A percentile compares a stretch with the other conserved stretches of the same genome.
Evolutionary conservation across 2,797 vertebrate genomes (phyloP).

Genomic region (Enteromius mattozi): DNA sequence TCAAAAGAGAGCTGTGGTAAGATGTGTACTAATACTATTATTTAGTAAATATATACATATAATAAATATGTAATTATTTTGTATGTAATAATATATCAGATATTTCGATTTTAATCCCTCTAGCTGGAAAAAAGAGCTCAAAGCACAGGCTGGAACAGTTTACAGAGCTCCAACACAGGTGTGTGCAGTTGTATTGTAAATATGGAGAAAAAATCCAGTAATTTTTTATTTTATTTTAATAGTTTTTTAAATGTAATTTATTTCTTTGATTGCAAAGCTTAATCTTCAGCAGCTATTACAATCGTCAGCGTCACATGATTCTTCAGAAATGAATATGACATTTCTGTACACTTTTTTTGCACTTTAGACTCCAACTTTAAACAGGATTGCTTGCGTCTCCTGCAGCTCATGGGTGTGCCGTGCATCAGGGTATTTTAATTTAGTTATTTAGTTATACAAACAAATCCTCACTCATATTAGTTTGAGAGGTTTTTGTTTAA

Average conservation of each 20-base stretch:
- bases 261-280: not conserved
- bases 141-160: constrained; percentile 63
- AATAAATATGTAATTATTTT: not conserved
- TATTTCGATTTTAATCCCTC: constrained; percentile 47
- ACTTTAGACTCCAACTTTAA: constrained; percentile 69
- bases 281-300: not conserved
- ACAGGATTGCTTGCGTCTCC: constrained; percentile 73
- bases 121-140: constrained; percentile 79
- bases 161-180: constrained; percentile 67
- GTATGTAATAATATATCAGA: constrained; percentile 2
- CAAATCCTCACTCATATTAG: not conserved
- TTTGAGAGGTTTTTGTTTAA: not conserved
- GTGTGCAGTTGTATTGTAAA: not conserved
- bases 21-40: constrained; percentile 39
- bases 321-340: not conserved
- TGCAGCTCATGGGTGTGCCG: constrained; percentile 81
- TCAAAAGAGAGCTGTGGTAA: constrained; percentile 79
- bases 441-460: not conserved
- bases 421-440: constrained; percentile 73
- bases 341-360: not conserved
- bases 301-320: not conserved
- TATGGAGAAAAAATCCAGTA: too few relatives aligned
- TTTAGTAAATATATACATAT: not conserved
- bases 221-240: not conserved
- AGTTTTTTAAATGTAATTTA: not conserved